Percentiles rank a stretch among this genome's conserved stretches.
Evolutionary conservation across 1,140 invertebrate genomes (phyloP).

Genomic region (Helicoverpa zea): DNA sequence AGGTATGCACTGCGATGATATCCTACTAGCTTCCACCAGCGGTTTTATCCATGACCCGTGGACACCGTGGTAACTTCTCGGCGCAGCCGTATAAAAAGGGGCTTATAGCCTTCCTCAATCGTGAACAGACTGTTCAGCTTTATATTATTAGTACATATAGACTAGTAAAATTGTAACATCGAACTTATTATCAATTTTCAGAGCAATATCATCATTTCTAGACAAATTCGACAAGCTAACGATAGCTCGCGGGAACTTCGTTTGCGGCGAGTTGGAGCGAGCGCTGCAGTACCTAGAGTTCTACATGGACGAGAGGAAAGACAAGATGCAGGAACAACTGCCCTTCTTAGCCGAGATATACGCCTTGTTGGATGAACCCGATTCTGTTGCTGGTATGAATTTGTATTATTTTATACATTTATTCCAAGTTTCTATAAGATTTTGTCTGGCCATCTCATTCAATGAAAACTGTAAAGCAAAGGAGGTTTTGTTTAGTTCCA

Average conservation of each 20-base stretch:
- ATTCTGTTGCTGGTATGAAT: constrained; percentile 90
- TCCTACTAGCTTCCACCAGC: too few species aligned
- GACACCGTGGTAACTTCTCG: too few species aligned
- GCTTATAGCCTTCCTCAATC: too few species aligned
- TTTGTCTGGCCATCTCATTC: too few species aligned
- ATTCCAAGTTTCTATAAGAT: too few species aligned
- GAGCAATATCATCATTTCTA: constrained; percentile 86
- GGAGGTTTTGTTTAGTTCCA: too few species aligned
- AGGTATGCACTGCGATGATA: too few species aligned
- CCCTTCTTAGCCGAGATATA: constrained; percentile 91
- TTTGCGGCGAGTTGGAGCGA: constrained; percentile 91
- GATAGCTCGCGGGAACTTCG: constrained; percentile 90
- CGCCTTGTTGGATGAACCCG: constrained; percentile 91
- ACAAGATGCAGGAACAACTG: constrained; percentile 88
- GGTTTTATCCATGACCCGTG: too few species aligned
- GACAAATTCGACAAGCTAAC: constrained; percentile 89
- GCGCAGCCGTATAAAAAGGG: too few species aligned
- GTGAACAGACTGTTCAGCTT: too few species aligned
- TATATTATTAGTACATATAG: neutral
- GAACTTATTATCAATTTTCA: constrained; percentile 55
- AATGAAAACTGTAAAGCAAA: too few species aligned
- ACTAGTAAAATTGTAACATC: neutral
- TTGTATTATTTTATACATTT: neutral
- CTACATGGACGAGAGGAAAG: constrained; percentile 88
- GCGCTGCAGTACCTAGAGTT: constrained; percentile 92